Percentiles rank a stretch among this genome's conserved stretches.
phyloP scores from a whole-genome alignment of 2,113 vertebrate genomes.

The Megaleporinus macrocephalus region DNA sequence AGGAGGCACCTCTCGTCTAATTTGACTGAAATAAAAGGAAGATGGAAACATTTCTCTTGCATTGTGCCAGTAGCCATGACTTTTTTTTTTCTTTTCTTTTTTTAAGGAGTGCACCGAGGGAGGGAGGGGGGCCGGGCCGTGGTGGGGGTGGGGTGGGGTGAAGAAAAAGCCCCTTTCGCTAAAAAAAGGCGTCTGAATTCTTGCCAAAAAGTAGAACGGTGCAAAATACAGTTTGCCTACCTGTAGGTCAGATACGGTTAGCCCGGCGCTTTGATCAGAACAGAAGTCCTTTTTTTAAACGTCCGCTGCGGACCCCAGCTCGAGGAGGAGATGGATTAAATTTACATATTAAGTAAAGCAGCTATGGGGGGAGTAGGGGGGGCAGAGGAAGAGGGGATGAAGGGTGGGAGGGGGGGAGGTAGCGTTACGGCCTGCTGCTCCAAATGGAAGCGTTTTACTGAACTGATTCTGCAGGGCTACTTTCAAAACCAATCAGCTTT shows the following conservation, averaged over 20 bases:
- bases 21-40: conserved; percentile 61
- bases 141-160: neutral
- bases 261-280: conserved; percentile 51
- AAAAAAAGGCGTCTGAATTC: conserved; percentile 44
- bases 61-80: conserved; percentile 61
- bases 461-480: conserved; percentile 52
- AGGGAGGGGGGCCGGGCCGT: neutral
- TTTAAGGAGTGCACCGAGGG: conserved; percentile 4
- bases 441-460: conserved; percentile 63
- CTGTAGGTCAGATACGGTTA: conserved; percentile 57
- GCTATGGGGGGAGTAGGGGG: conserved; percentile 23
- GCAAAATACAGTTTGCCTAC: conserved; percentile 53
- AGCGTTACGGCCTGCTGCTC: conserved; percentile 41
- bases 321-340: conserved; percentile 57
- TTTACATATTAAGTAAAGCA: conserved; percentile 62
- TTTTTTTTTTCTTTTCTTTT: conserved; percentile 26
- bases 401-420: conserved; percentile 22
- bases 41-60: conserved; percentile 59
- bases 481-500: conserved; percentile 62
- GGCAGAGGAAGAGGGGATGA: conserved; percentile 3
- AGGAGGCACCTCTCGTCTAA: conserved; percentile 52
- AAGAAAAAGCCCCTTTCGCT: conserved; percentile 1
- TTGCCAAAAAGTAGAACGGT: conserved; percentile 46
- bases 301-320: conserved; percentile 43
- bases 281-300: conserved; percentile 50